Evolutionary conservation across 1,140 invertebrate species (phyloP).

Genomic region (Olivierus martensii): DNA sequence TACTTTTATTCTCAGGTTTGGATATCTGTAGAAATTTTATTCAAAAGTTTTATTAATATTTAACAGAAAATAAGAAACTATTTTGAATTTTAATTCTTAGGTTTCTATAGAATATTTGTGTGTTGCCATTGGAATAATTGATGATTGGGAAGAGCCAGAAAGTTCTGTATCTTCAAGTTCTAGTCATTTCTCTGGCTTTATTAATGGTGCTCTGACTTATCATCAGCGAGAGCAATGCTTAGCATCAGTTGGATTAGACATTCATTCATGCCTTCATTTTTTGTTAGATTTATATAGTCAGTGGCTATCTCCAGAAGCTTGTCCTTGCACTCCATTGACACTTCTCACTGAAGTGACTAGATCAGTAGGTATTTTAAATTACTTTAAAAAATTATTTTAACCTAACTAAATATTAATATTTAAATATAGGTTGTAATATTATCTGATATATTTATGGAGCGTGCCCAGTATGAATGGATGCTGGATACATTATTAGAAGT

Average conservation of each 20-base stretch:
- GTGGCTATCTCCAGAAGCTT: constrained; percentile 44
- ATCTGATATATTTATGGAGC: constrained; percentile 50
- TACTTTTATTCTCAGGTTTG: neutral
- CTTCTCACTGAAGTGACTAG: constrained; percentile 49
- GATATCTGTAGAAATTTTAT: no score
- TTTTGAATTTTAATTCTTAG: neutral
- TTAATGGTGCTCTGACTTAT: constrained; percentile 11
- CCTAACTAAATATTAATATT: neutral
- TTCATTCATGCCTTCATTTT: constrained; percentile 74
- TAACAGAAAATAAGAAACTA: no score
- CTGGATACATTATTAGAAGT: constrained; percentile 48
- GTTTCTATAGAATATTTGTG: constrained; percentile 35
- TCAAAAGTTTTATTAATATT: no score
- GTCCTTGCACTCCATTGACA: constrained; percentile 38
- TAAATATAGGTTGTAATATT: constrained; percentile 13
- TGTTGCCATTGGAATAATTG: constrained; percentile 25
- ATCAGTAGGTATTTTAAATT: constrained; percentile 36
- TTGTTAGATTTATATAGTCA: constrained; percentile 64
- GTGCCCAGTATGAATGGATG: constrained; percentile 57
- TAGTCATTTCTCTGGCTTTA: constrained; percentile 5
- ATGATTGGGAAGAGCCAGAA: constrained; percentile 15
- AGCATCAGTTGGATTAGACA: constrained; percentile 44
- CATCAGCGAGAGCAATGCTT: constrained; percentile 20
- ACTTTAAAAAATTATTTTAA: neutral
- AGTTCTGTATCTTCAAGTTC: constrained; percentile 13